Evolutionary conservation across 2,797 vertebrate species (phyloP).

Genomic region (Lagocephalus sceleratus): DNA sequence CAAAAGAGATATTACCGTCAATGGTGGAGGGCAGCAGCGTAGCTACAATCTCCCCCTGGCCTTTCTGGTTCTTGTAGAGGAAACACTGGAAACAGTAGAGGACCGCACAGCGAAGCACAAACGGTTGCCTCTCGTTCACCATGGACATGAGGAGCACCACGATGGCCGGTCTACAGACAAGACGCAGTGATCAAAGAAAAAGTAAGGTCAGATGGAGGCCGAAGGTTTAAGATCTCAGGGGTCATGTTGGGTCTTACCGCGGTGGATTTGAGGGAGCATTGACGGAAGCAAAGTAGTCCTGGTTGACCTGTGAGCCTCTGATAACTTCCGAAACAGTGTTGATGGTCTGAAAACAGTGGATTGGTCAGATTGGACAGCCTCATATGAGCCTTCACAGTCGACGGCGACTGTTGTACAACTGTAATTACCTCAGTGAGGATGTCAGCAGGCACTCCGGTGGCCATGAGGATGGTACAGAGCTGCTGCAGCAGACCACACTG

Average conservation of each 20-base stretch:
- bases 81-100: conserved; percentile 99
- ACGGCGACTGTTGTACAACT: too few relatives aligned
- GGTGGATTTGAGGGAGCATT: conserved; percentile 97
- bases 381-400: too few relatives aligned
- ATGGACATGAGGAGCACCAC: conserved; percentile 99
- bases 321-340: conserved; percentile 99
- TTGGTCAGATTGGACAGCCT: too few relatives aligned
- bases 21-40: conserved; percentile 96
- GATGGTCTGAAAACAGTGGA: conserved; percentile 83
- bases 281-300: conserved; percentile 98
- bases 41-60: conserved; percentile 94
- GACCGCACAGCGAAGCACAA: conserved; percentile 95
- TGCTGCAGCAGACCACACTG: conserved; percentile 95
- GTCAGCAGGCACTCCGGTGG: conserved; percentile 94
- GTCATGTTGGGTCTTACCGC: conserved; percentile 72
- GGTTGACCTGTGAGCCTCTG: conserved; percentile 93
- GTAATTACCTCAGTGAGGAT: conserved; percentile 91
- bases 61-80: conserved; percentile 95
- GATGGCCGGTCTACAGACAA: conserved; percentile 84
- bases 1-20: conserved; percentile 78
- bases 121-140: conserved; percentile 97
- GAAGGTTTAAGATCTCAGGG: background rate
- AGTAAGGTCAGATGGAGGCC: background rate
- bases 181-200: background rate
- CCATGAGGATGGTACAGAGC: conserved; percentile 97